Evolutionary conservation across 2,797 vertebrate genomes (phyloP), one percentile per base, ranked within the genome.

Genomic region (Hypotaenidia philippensis): DNA sequence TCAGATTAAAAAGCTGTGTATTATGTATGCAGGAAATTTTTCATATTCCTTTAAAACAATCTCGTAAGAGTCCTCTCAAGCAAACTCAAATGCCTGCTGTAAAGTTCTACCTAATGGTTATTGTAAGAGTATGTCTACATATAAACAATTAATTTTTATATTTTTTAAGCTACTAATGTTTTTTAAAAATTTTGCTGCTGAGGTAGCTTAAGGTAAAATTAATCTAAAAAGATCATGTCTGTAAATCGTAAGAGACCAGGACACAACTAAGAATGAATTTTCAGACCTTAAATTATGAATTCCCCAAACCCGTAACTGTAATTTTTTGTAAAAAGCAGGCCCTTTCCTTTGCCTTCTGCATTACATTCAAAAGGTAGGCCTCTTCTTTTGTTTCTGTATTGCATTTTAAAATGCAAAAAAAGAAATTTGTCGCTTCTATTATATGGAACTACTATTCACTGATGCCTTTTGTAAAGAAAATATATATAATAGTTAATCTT

Each of bases 401-500:
- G 31, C 29, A 44, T 64, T 64, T 72, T 86, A 60, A 95, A 81
- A 57, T 20, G 38, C 20, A 71, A 61, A 77, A 77, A 68, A 90
- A 80, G 50, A 66, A 79, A 84, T 50, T 41, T 65, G 61, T 65
- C 70, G 78, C 2, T 91, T 92, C n/a, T 83, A 4, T 87, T 92
- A 91, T 55, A 41, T 75, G 76, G 49, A 90, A 77, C 72, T 70
- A 50, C 52, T 87, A 83, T 61, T 91, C 49, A 81, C 57, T 44
- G 71, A 89, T 56, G 61, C 32, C 41, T 91, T 92, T 60, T 6
- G 13, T 5, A 6, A 87, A 77, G 65, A 70, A 92, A 90, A 83
- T 79, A 80, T 34, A 78, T 47, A 22, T 50, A 89, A 84, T 23
- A 70, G 45, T 83, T 94, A 80, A 93, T 90, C 91, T 83, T 93